Conservation (phyloP, 1,140 invertebrate species). For the Portunus trituberculatus region DNA sequence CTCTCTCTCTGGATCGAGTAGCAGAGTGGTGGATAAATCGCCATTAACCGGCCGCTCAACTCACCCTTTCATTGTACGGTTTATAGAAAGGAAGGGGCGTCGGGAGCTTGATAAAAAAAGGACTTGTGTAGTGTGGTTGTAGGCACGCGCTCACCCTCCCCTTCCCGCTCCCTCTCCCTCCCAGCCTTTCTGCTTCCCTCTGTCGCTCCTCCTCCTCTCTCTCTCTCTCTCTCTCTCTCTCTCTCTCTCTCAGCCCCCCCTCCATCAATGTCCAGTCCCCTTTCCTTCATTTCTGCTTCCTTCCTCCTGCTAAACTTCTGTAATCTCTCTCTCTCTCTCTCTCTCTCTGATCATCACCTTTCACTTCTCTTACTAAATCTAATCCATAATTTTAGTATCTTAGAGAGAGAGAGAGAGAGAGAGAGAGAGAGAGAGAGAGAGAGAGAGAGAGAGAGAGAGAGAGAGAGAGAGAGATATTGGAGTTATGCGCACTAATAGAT, state of each 20-base stretch:
- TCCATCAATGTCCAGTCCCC: neutral
- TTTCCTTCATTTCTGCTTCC: neutral
- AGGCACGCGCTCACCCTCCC: neutral
- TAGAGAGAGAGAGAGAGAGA: no score
- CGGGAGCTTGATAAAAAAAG: neutral
- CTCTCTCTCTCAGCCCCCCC: neutral
- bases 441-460: no score
- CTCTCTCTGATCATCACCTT: neutral
- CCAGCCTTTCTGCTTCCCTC: neutral
- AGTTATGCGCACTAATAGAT: no score
- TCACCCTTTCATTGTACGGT: neutral
- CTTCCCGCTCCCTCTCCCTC: neutral
- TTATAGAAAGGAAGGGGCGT: neutral
- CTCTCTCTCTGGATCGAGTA: neutral
- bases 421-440: no score
- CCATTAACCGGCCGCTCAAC: neutral
- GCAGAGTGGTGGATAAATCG: neutral
- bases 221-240: neutral
- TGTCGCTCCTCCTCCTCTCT: neutral
- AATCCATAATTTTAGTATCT: no score
- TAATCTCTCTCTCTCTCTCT: slow-evolving; percentile 22
- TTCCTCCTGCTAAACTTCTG: neutral
- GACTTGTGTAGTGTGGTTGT: neutral
- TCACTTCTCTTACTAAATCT: no score
- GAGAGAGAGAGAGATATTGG: no score